Evolutionary conservation across 2,888 invertebrate genomes (phyloP).

Genomic region (Apoderus coryli): DNA sequence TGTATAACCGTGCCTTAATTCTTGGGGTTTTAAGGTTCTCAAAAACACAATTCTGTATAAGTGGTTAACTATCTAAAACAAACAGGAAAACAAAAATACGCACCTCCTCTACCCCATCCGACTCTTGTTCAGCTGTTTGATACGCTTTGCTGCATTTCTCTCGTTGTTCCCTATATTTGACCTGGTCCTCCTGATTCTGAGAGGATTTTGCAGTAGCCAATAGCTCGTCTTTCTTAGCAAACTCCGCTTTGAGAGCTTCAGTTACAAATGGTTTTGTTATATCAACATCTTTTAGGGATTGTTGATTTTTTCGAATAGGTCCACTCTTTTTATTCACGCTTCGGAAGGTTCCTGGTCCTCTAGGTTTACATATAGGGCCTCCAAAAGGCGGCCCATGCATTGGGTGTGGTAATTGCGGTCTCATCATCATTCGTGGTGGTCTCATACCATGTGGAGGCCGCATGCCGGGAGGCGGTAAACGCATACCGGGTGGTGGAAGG

Average conservation of each 20-base stretch:
- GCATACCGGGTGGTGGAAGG: too few species aligned
- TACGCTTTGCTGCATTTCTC: constrained; percentile 42
- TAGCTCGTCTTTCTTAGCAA: constrained; percentile 33
- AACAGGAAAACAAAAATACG: too few species aligned
- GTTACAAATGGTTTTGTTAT: constrained; percentile 42
- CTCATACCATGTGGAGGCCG: too few species aligned
- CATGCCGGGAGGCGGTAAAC: too few species aligned
- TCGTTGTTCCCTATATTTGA: constrained; percentile 40
- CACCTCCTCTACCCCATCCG: constrained; percentile 39
- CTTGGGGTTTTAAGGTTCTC: too few species aligned
- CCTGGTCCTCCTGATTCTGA: constrained; percentile 40
- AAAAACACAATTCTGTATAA: too few species aligned
- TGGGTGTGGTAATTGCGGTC: constrained; percentile 18
- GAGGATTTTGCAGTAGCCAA: constrained; percentile 33
- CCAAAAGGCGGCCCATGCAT: constrained; percentile 12
- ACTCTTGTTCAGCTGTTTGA: constrained; percentile 38
- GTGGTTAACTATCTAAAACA: too few species aligned
- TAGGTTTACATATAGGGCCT: too few species aligned
- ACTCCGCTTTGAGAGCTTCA: constrained; percentile 37
- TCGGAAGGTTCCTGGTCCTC: background rate
- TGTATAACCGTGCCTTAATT: too few species aligned
- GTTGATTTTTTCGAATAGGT: constrained; percentile 1
- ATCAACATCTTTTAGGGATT: constrained; percentile 27
- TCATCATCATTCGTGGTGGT: constrained; percentile 18
- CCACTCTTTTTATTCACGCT: background rate